Percentiles rank a stretch among this genome's conserved stretches.
These are phyloP conservation scores for Eufriesea mexicana DNA, from an alignment of 1,140 invertebrate species.

Conservation along the genomic window DNA sequence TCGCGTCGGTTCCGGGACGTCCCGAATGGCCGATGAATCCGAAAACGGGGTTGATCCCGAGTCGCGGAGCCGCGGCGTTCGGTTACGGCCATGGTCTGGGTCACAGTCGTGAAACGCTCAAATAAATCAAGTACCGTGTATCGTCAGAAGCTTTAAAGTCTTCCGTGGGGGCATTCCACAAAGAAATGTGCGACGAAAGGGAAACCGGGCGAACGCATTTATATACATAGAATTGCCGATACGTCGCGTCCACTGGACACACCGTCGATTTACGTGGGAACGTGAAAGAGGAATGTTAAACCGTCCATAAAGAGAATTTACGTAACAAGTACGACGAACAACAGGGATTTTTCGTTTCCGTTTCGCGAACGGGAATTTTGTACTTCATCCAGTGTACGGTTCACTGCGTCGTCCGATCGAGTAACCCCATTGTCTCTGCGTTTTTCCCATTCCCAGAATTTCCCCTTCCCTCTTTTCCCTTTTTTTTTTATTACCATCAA, in stretches of 20 bases:
- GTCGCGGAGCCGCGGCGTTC: neutral
- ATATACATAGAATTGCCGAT: neutral
- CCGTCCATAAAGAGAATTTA: slow-evolving; percentile 56
- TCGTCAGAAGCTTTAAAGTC: slow-evolving; percentile 66
- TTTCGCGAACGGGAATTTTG: slow-evolving; percentile 49
- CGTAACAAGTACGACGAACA: slow-evolving; percentile 49
- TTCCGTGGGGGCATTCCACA: slow-evolving; percentile 61
- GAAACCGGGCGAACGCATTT: slow-evolving; percentile 3
- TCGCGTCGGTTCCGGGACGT: neutral
- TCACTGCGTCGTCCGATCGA: slow-evolving; percentile 31
- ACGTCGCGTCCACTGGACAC: slow-evolving; percentile 19
- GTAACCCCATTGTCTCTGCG: slow-evolving; percentile 10
- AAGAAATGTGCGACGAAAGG: neutral
- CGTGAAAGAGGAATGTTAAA: slow-evolving; percentile 54
- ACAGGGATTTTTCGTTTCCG: slow-evolving; percentile 49
- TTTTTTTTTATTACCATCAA: neutral
- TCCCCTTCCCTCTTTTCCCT: too few species aligned
- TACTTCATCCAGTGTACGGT: slow-evolving; percentile 38
- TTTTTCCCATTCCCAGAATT: neutral
- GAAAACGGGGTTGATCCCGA: neutral
- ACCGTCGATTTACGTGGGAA: slow-evolving; percentile 46
- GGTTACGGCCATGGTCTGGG: slow-evolving; percentile 16
- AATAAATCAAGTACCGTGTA: slow-evolving; percentile 62
- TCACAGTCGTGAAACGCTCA: slow-evolving; percentile 69
- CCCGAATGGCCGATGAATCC: neutral